A percentile compares a stretch with the other conserved stretches of the same genome.
Evolutionary conservation across 1,140 invertebrate genomes (phyloP).

Genomic region (Magallana angulata): DNA sequence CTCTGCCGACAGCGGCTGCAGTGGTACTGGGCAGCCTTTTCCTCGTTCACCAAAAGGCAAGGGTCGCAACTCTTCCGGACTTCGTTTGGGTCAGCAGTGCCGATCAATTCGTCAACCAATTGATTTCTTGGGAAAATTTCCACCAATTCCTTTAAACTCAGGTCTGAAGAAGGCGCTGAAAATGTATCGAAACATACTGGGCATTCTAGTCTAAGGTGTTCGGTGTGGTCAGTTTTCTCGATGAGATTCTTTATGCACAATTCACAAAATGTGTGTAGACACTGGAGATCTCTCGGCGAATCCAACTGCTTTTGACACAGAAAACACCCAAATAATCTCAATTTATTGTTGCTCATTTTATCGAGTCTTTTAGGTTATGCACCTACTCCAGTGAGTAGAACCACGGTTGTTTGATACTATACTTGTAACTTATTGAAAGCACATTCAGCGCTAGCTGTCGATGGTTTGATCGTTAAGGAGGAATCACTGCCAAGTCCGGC

Average conservation of each 20-base stretch:
- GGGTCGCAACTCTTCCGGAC: constrained; percentile 23
- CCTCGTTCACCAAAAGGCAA: not conserved
- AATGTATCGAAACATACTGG: constrained; percentile 11
- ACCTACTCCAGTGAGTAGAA: too few relatives aligned
- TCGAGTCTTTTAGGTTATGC: not conserved
- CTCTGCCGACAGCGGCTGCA: not conserved
- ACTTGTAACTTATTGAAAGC: too few relatives aligned
- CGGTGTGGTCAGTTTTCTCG: not conserved
- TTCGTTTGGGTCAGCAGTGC: not conserved
- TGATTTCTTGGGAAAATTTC: not conserved
- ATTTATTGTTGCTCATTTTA: not conserved
- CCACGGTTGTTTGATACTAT: too few relatives aligned
- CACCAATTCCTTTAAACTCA: not conserved
- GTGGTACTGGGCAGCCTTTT: not conserved
- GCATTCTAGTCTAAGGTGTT: not conserved
- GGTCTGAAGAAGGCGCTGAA: not conserved
- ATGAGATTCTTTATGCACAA: not conserved
- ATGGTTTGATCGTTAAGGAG: too few relatives aligned
- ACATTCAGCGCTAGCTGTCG: too few relatives aligned
- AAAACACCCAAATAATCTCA: not conserved
- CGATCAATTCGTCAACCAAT: not conserved
- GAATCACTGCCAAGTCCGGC: too few relatives aligned
- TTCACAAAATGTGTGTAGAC: constrained; percentile 15
- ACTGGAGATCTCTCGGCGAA: not conserved
- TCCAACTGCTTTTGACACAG: not conserved